Evolutionary conservation across 53 echinoderm and acorn worm species (phyloP).

Genomic region (Arbacia lixula): DNA sequence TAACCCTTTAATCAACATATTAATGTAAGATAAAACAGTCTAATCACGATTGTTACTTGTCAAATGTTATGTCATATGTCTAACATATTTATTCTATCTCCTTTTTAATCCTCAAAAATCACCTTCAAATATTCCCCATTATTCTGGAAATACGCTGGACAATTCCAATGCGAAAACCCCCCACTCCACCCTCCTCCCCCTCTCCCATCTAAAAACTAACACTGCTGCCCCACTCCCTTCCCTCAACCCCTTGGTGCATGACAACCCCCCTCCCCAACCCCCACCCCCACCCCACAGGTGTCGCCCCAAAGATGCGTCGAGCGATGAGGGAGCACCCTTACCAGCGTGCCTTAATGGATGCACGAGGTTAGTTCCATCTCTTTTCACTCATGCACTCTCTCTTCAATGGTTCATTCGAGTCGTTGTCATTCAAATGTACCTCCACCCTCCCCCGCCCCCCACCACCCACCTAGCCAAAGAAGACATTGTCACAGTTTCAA

Average conservation of each 20-base stretch:
- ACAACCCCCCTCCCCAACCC: constrained; percentile 46
- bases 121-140: constrained; percentile 12
- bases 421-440: too few species aligned
- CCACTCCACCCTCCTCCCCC: constrained; percentile 34
- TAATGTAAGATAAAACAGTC: too few species aligned
- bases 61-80: constrained; percentile 42
- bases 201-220: constrained; percentile 6
- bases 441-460: too few species aligned
- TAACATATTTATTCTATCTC: constrained; percentile 30
- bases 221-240: background rate
- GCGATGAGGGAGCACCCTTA: constrained; percentile 98
- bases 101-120: constrained; percentile 47
- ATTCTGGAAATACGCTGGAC: constrained; percentile 4
- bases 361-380: constrained; percentile 87
- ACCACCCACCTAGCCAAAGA: too few species aligned
- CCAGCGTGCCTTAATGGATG: constrained; percentile 94
- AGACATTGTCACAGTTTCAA: too few species aligned
- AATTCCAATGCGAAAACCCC: background rate
- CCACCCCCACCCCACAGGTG: constrained; percentile 77
- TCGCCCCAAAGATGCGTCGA: constrained; percentile 88
- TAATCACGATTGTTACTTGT: background rate
- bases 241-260: constrained; percentile 14
- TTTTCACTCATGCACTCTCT: background rate
- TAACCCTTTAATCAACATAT: too few species aligned
- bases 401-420: background rate